Base-by-base conservation (phyloP, 2,888 invertebrate genomes). In the Pycnomerus fuliginosus region DNA sequence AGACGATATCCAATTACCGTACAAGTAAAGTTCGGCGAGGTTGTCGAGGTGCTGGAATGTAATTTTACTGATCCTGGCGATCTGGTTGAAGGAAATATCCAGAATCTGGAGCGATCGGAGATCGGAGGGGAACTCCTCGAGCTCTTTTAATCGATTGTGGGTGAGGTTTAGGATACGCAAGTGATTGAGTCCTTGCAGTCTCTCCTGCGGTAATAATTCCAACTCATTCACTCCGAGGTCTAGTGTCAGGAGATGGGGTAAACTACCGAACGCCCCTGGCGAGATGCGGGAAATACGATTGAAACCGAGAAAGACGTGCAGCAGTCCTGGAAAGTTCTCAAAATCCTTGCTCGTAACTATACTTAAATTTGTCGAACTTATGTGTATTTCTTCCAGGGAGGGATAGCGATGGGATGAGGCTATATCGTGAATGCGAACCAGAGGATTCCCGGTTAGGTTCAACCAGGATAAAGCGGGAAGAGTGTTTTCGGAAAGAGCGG, bases 261-360 rank as follows among this genome's bases (percentile, higher is more conserved):
- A 74, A 56, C 83, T 84, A 34, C 83, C 81, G 67, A 94, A 91
- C 35, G 92, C 90, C 24, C 90, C 87, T 0, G 92, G 90, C 1
- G 90, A 89, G 46, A 94, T 80, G 48, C 87, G 76, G 10, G 85
- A 82, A 52, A 91, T 86, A 45, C 82, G 76, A 70, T 91, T 91
- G 56, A 79, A 80, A 23, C 81, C 78, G 56, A 91, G 72, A 63
- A 83, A 84, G 40, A 91, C 76, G 62, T 85, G 87, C 63, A 87
- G 80, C 20, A 91, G 73, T 0, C 84, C 80, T 12, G 89, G 87
- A 62, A 90, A 91, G 20, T 86, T 83, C 62, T 89, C 87, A 61
- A 92, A 91, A 64, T 91, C 91, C 65, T 85, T 87, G 55, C 87
- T 87, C 0, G 89, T 89, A 31, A 92, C 80, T 52, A 90, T 85